Evolutionary conservation across 2,888 invertebrate species (phyloP).

Genomic region (Stegana nigrithorax): DNA sequence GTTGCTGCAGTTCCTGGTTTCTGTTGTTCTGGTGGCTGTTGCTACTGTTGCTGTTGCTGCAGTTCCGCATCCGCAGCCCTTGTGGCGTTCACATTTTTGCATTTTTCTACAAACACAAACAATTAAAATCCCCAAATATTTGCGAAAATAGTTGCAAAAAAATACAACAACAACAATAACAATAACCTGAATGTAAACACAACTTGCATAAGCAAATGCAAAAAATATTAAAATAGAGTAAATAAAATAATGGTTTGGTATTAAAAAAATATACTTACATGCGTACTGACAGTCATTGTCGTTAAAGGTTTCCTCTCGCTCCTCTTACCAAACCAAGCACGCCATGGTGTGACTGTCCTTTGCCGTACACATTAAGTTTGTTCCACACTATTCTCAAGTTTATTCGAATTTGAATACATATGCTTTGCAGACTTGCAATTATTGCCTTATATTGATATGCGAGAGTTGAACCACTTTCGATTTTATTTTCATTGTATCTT

Average conservation of each 20-base stretch:
- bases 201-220: background rate
- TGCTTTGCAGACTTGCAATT: no score
- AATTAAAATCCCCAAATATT: slow-evolving; percentile 61
- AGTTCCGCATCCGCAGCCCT: slow-evolving; percentile 21
- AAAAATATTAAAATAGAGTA: background rate
- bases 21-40: background rate
- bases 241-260: no score
- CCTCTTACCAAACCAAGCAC: no score
- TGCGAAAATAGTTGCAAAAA: slow-evolving; percentile 40
- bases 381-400: no score
- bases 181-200: slow-evolving; percentile 17
- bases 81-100: slow-evolving; percentile 7
- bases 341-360: no score
- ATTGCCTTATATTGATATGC: no score
- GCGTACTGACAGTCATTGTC: background rate
- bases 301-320: background rate
- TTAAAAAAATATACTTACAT: background rate
- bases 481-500: no score
- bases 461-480: no score
- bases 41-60: slow-evolving; percentile 8
- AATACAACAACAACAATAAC: slow-evolving; percentile 20
- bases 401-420: no score
- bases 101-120: slow-evolving; percentile 44
- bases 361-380: no score
- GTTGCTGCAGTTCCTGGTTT: background rate